Evolutionary conservation across 2,113 vertebrate species (phyloP).

Genomic region (Cochlearius cochlearius): DNA sequence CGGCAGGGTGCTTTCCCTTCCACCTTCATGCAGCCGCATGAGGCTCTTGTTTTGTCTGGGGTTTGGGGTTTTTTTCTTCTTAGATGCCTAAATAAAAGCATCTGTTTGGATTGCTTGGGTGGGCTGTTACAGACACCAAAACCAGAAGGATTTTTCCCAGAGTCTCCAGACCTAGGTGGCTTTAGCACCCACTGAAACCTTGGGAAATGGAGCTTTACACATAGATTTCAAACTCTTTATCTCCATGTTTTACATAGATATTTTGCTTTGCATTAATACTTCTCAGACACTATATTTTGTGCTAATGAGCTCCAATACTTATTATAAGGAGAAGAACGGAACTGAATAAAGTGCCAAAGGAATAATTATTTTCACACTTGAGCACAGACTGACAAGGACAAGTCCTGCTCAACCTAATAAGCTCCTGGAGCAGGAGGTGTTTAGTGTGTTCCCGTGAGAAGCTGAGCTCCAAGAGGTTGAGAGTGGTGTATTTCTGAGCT

Average conservation of each 20-base stretch:
- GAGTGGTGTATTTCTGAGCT: not conserved
- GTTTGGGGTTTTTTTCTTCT: not conserved
- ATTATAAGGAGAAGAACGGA: not conserved
- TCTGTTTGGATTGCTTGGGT: not conserved
- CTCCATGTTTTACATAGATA: not conserved
- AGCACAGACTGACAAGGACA: not conserved
- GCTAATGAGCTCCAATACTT: not conserved
- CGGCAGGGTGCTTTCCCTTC: not conserved
- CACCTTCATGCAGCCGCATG: not conserved
- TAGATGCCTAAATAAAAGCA: not conserved
- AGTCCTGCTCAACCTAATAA: conserved; percentile 1
- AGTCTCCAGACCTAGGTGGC: not conserved
- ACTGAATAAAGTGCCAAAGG: not conserved
- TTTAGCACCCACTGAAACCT: not conserved
- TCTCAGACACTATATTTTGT: not conserved
- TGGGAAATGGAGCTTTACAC: not conserved
- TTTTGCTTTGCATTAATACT: not conserved
- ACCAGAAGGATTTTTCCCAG: not conserved
- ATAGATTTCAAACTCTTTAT: not conserved
- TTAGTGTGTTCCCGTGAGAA: not conserved
- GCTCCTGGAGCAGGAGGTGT: not conserved
- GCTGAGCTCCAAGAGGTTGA: not conserved
- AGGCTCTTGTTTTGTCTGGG: not conserved
- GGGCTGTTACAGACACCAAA: not conserved
- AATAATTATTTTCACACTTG: conserved; percentile 25